A percentile compares a stretch with the other conserved stretches of the same genome.
Evolutionary conservation across 2,888 invertebrate species (phyloP).

Genomic region (Lepidochitona cinerea): DNA sequence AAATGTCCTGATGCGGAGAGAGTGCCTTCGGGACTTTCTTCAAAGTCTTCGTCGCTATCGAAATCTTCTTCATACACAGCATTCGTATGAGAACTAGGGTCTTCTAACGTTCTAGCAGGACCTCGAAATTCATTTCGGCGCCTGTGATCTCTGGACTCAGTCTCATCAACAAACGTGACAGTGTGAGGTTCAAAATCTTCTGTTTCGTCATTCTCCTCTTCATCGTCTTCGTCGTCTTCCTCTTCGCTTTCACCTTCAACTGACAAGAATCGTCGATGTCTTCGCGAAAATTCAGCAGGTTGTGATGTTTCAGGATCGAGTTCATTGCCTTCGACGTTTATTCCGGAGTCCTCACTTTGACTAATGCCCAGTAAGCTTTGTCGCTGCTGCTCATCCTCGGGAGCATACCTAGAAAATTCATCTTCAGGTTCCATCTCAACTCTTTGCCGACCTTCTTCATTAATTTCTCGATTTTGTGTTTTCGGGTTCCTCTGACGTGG

Average conservation of each 20-base stretch:
- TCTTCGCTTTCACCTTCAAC: background rate
- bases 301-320: no score
- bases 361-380: background rate
- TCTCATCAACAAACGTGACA: background rate
- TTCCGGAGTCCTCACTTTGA: background rate
- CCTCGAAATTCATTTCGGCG: background rate
- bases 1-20: background rate
- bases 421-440: background rate
- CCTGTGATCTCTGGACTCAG: no score
- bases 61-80: background rate
- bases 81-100: background rate
- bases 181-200: background rate
- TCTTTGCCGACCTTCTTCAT: background rate
- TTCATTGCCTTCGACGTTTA: background rate
- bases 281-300: no score
- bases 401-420: background rate
- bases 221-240: background rate
- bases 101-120: background rate
- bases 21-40: background rate
- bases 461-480: no score
- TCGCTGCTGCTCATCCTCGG: background rate
- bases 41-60: background rate
- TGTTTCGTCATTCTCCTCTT: background rate
- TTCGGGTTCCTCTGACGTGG: background rate
- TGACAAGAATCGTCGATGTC: background rate